Conservation (phyloP, 2,888 invertebrate species). For the Andrena flavipes region DNA sequence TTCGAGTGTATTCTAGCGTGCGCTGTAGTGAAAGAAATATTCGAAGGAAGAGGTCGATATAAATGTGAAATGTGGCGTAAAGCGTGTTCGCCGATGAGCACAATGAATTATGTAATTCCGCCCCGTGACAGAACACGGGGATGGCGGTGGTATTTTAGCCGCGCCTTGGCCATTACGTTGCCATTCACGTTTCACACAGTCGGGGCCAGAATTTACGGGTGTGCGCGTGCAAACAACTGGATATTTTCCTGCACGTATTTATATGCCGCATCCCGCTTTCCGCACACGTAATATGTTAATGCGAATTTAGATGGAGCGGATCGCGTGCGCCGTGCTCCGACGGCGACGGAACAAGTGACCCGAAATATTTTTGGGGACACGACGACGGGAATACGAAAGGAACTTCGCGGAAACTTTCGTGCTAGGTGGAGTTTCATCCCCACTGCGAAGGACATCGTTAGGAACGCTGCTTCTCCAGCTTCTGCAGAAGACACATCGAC, state of each 20-base stretch:
- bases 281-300: conserved; percentile 61
- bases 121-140: conserved; percentile 1
- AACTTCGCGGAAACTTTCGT: conserved; percentile 2
- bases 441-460: not conserved
- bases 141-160: conserved; percentile 18
- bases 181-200: conserved; percentile 34
- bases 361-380: conserved; percentile 46
- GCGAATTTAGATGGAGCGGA: conserved; percentile 39
- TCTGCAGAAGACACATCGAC: not conserved
- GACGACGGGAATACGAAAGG: conserved; percentile 34
- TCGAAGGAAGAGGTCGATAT: not conserved
- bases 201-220: conserved; percentile 8
- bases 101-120: conserved; percentile 17
- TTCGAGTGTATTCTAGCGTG: too few relatives aligned
- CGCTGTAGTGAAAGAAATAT: too few relatives aligned
- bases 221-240: conserved; percentile 39
- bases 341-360: conserved; percentile 35
- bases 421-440: not conserved
- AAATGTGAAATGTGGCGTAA: not conserved
- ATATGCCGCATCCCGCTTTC: conserved; percentile 40
- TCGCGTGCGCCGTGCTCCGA: not conserved
- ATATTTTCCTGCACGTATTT: conserved; percentile 34
- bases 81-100: not conserved
- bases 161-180: conserved; percentile 24
- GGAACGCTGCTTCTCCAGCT: too few relatives aligned